phyloP scores from a whole-genome alignment of 1,140 invertebrate species.

The Zaprionus ornatus region DNA sequence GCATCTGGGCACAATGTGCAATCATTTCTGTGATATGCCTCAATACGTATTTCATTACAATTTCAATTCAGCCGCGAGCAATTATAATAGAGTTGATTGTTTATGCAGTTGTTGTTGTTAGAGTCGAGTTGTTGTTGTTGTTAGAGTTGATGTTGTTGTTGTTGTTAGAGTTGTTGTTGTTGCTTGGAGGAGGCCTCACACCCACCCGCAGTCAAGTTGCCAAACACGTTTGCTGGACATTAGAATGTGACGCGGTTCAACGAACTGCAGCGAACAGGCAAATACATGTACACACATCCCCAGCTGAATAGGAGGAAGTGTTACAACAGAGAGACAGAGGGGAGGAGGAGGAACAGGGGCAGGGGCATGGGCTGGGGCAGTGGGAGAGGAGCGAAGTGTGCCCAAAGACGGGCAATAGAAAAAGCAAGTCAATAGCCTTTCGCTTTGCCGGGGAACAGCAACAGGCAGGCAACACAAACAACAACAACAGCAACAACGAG shows the following conservation, averaged over 20 bases:
- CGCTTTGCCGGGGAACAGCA: slow-evolving; percentile 28
- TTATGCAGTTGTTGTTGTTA: slow-evolving; percentile 15
- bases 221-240: slow-evolving; percentile 76
- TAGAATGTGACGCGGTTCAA: slow-evolving; percentile 69
- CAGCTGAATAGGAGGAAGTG: slow-evolving; percentile 67
- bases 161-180: slow-evolving; percentile 1
- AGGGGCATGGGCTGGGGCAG: neutral
- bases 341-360: neutral
- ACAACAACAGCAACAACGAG: slow-evolving; percentile 24
- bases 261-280: slow-evolving; percentile 47
- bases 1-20: slow-evolving; percentile 26
- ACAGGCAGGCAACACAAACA: slow-evolving; percentile 31
- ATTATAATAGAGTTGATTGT: slow-evolving; percentile 48
- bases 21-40: slow-evolving; percentile 18
- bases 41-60: slow-evolving; percentile 40
- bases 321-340: neutral
- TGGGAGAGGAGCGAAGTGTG: slow-evolving; percentile 11
- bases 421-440: slow-evolving; percentile 78
- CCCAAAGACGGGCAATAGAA: slow-evolving; percentile 70
- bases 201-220: slow-evolving; percentile 56
- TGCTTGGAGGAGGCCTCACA: slow-evolving; percentile 11
- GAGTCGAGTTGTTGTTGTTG: slow-evolving; percentile 10
- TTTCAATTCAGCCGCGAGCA: slow-evolving; percentile 41
- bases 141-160: slow-evolving; percentile 6
- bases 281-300: slow-evolving; percentile 27